Conservation (phyloP, 1,140 invertebrate species). For the Cydia splendana region DNA sequence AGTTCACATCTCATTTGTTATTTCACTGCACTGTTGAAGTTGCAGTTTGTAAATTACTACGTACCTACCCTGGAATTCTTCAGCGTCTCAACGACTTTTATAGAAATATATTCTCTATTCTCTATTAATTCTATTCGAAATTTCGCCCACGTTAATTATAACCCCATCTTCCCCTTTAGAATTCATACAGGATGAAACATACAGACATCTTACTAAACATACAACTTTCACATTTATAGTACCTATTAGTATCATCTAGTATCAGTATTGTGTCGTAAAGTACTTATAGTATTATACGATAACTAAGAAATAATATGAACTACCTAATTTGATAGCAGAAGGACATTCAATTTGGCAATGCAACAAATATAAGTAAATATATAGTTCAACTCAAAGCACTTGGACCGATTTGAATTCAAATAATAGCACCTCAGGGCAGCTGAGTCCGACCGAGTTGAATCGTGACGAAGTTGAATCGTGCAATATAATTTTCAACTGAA, state of each 20-base stretch:
- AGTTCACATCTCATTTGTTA: neutral
- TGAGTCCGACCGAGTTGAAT: neutral
- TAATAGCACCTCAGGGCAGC: neutral
- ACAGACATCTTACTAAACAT: too few relatives aligned
- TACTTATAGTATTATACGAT: too few relatives aligned
- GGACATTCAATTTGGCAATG: neutral
- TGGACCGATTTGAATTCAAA: neutral
- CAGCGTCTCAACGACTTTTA: neutral
- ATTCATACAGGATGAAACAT: too few relatives aligned
- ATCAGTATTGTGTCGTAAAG: too few relatives aligned
- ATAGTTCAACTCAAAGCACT: neutral
- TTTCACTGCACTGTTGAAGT: neutral
- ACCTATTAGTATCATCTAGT: too few relatives aligned
- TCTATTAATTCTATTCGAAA: too few relatives aligned
- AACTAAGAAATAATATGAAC: too few relatives aligned
- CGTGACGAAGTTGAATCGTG: neutral
- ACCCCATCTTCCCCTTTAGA: too few relatives aligned
- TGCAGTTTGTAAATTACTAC: neutral
- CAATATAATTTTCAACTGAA: neutral
- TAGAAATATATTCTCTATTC: too few relatives aligned
- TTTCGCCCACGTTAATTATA: too few relatives aligned
- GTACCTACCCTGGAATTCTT: neutral
- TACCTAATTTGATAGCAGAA: too few relatives aligned
- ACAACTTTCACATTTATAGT: too few relatives aligned
- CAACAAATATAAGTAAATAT: neutral